Conservation (phyloP, 2,888 invertebrate species). For the Drosophila kuntzei region DNA sequence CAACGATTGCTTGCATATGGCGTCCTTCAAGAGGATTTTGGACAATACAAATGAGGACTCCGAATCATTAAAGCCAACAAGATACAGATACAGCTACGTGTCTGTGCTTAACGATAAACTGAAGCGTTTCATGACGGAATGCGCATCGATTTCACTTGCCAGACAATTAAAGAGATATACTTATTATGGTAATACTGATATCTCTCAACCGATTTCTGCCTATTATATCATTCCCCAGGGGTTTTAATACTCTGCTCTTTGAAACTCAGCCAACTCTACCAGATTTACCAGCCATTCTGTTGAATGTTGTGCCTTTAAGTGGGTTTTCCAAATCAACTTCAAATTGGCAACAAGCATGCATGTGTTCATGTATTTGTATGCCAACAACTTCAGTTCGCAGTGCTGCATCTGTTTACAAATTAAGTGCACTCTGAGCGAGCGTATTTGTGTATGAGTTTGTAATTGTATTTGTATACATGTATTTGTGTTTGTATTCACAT, state of each 20-base stretch:
- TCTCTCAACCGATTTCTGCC: not conserved
- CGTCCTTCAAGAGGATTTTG: constrained; percentile 62
- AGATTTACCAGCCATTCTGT: constrained; percentile 38
- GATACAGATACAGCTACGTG: constrained; percentile 42
- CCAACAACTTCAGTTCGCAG: constrained; percentile 43
- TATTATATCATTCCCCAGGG: not conserved
- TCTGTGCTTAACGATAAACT: constrained; percentile 61
- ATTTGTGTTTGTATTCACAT: constrained; percentile 26
- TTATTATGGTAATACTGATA: not conserved
- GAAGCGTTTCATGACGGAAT: constrained; percentile 41
- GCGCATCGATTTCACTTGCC: constrained; percentile 34
- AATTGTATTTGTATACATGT: constrained; percentile 17
- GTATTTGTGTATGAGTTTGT: constrained; percentile 13
- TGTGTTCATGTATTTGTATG: constrained; percentile 10
- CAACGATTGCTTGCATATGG: constrained; percentile 72
- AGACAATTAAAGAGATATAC: constrained; percentile 30
- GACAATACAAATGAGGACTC: constrained; percentile 28
- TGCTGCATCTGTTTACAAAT: constrained; percentile 58
- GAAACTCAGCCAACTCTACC: constrained; percentile 29
- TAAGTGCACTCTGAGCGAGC: constrained; percentile 45
- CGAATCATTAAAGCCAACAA: constrained; percentile 28
- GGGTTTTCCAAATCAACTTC: constrained; percentile 49
- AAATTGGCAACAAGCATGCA: constrained; percentile 41
- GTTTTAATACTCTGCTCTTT: constrained; percentile 2
- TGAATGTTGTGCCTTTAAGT: constrained; percentile 30